phyloP scores from a whole-genome alignment of 2,888 invertebrate species.

The Xestia sexstrigata region DNA sequence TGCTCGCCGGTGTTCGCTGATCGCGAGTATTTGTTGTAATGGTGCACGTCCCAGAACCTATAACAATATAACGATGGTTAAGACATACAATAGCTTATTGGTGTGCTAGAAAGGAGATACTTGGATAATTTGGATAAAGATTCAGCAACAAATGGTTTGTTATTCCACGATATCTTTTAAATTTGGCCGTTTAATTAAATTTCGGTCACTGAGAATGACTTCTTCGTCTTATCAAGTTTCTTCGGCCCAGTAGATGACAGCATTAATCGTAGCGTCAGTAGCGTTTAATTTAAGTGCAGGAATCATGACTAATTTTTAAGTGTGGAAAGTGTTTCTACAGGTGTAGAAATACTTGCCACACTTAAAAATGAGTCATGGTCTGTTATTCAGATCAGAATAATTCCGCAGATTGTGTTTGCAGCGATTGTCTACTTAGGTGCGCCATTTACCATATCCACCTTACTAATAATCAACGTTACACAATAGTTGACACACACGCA shows the following conservation, averaged over 20 bases:
- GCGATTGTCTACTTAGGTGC: neutral
- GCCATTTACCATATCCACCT: neutral
- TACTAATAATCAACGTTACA: neutral
- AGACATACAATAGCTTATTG: neutral
- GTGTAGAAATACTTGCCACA: neutral
- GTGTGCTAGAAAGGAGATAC: neutral
- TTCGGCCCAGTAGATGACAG: neutral
- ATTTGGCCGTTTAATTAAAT: neutral
- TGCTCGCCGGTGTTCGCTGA: slow-evolving; percentile 93
- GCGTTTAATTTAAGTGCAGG: neutral
- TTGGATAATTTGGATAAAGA: neutral
- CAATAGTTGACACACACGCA: neutral
- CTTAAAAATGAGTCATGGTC: neutral
- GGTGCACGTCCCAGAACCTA: slow-evolving; percentile 85
- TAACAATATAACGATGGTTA: slow-evolving; percentile 35
- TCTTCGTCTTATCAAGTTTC: neutral
- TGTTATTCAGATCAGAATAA: neutral
- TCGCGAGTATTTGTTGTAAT: slow-evolving; percentile 94
- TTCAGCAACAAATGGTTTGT: neutral
- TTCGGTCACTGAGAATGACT: neutral
- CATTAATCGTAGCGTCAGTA: neutral
- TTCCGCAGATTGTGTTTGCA: neutral
- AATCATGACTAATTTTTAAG: too few relatives aligned
- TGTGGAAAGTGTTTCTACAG: too few relatives aligned
- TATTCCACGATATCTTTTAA: neutral